phyloP scores from a whole-genome alignment of 2,113 vertebrate species.

The Lucifuga dentata region DNA sequence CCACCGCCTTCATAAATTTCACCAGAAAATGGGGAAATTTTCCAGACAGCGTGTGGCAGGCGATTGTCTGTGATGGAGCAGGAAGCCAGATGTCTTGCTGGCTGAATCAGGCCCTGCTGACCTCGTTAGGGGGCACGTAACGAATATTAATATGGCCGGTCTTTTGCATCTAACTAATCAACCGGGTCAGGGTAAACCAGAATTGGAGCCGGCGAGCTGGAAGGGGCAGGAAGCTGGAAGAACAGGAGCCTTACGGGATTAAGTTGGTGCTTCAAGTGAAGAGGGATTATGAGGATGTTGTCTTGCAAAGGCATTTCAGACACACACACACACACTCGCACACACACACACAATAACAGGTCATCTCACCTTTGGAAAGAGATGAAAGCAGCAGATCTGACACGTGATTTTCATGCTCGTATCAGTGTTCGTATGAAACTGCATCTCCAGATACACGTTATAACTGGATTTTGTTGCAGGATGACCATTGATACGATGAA shows the following conservation, averaged over 20 bases:
- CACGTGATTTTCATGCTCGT: conserved; percentile 2
- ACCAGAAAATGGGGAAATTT: conserved; percentile 78
- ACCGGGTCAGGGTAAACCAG: conserved; percentile 49
- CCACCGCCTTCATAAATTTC: conserved; percentile 80
- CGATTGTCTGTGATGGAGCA: conserved; percentile 81
- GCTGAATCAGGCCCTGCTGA: conserved; percentile 79
- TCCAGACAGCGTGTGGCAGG: conserved; percentile 77
- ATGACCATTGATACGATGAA: too few species aligned
- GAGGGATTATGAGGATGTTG: background rate
- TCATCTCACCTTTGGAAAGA: conserved; percentile 47
- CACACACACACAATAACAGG: background rate
- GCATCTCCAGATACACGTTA: too few species aligned
- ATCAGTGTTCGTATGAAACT: too few species aligned
- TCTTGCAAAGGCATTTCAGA: too few species aligned
- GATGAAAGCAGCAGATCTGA: conserved; percentile 25
- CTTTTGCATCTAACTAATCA: conserved; percentile 79
- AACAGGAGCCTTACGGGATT: conserved; percentile 49
- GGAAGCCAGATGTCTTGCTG: conserved; percentile 76
- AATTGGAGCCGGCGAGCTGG: too few species aligned
- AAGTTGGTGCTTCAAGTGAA: conserved; percentile 30
- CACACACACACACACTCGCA: too few species aligned
- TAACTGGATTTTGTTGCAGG: too few species aligned
- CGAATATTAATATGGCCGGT: conserved; percentile 78
- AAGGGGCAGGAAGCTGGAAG: conserved; percentile 45
- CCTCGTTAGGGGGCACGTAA: conserved; percentile 80